These are phyloP conservation scores for Onthophagus sagittarius DNA, from an alignment of 2,888 invertebrate species.

Conservation along the genomic window DNA sequence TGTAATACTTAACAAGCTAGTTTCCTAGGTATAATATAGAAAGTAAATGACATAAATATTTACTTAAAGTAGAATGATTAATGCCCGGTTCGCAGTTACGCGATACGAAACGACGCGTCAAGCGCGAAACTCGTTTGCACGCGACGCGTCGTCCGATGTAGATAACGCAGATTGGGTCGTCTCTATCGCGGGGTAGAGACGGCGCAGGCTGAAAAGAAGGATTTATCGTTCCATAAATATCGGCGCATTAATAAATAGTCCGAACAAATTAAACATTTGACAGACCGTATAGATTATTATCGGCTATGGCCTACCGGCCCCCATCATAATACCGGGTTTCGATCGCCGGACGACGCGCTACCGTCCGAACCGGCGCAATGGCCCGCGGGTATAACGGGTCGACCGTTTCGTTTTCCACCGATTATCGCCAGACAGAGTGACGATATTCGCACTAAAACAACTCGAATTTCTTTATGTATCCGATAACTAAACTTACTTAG, in stretches of 20 bases:
- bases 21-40: not conserved
- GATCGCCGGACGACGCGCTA: conserved; percentile 30
- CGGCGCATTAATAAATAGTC: conserved; percentile 44
- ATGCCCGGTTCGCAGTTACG: not conserved
- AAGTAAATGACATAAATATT: not conserved
- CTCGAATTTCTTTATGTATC: not conserved
- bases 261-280: conserved; percentile 45
- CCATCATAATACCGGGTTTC: conserved; percentile 36
- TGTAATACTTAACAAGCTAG: too few species aligned
- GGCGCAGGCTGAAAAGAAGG: conserved; percentile 26
- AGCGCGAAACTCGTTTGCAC: not conserved
- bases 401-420: not conserved
- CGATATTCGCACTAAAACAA: not conserved
- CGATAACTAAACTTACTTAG: too few species aligned
- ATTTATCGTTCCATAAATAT: conserved; percentile 42
- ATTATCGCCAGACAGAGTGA: not conserved
- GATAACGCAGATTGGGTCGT: conserved; percentile 30
- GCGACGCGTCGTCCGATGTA: conserved; percentile 14
- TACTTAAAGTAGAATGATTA: not conserved
- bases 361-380: conserved; percentile 16
- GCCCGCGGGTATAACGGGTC: conserved; percentile 8
- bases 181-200: conserved; percentile 26
- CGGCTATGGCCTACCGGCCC: conserved; percentile 37
- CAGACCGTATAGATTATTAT: conserved; percentile 43
- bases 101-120: conserved; percentile 14